Evolutionary conservation across 30 jellyfish, hydroid and myxozoan genomes (phyloP).

Genomic region (Turritopsis rubra): DNA sequence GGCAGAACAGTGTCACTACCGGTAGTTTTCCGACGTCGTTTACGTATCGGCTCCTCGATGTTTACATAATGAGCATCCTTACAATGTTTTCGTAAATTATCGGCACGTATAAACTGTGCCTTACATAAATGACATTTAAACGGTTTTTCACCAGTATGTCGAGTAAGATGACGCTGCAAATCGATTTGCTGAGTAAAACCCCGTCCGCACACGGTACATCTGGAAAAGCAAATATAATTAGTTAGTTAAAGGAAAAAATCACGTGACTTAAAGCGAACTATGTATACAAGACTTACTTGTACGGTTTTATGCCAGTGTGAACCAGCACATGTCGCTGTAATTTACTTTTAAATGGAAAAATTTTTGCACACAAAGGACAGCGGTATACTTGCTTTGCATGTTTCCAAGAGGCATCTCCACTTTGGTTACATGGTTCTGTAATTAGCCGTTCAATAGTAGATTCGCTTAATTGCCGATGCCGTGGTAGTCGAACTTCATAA

Average conservation of each 20-base stretch:
- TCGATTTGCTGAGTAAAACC: constrained; percentile 98
- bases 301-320: constrained; percentile 91
- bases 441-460: constrained; percentile 20
- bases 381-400: constrained; percentile 96
- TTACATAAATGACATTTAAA: constrained; percentile 95
- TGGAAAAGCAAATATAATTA: constrained; percentile 9
- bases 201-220: constrained; percentile 98
- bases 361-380: constrained; percentile 96
- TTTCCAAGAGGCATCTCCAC: constrained; percentile 94
- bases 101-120: constrained; percentile 98
- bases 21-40: constrained; percentile 90
- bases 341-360: constrained; percentile 94
- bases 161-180: constrained; percentile 87
- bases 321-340: constrained; percentile 95
- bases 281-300: constrained; percentile 95
- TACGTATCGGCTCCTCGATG: constrained; percentile 91
- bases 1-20: constrained; percentile 99
- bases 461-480: constrained; percentile 13
- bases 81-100: constrained; percentile 86
- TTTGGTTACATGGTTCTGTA: constrained; percentile 13
- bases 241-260: no score
- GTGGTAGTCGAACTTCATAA: constrained; percentile 1
- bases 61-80: constrained; percentile 92
- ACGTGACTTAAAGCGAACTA: no score
- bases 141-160: constrained; percentile 99